Conservation (phyloP, 2,888 invertebrate species). For the Halictus ligatus region DNA sequence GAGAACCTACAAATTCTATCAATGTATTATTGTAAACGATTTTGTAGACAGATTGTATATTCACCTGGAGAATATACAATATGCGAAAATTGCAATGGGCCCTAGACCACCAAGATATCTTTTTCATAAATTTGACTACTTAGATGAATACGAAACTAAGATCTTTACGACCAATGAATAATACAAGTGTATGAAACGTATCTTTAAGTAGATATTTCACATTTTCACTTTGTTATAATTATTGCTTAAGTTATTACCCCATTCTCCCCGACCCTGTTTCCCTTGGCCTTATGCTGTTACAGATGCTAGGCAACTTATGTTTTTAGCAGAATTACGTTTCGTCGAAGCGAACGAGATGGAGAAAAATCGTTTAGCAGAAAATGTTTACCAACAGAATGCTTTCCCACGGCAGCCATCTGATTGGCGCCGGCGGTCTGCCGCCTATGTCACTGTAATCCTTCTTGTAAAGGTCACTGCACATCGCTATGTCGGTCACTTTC, state of each 20-base stretch:
- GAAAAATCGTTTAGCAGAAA: conserved; percentile 12
- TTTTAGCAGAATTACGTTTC: not conserved
- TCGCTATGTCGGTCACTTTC: conserved; percentile 88
- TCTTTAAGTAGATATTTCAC: too few relatives aligned
- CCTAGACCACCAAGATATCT: too few relatives aligned
- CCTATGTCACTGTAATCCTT: conserved; percentile 88
- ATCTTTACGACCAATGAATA: too few relatives aligned
- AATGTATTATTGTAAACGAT: not conserved
- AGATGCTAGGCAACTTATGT: not conserved
- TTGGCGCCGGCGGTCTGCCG: conserved; percentile 87
- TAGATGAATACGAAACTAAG: too few relatives aligned
- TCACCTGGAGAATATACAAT: too few relatives aligned
- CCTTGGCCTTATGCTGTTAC: too few relatives aligned
- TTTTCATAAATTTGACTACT: too few relatives aligned
- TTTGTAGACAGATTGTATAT: not conserved
- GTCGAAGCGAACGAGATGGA: not conserved
- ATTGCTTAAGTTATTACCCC: too few relatives aligned
- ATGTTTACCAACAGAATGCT: conserved; percentile 87
- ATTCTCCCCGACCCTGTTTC: too few relatives aligned
- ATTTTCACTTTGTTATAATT: too few relatives aligned
- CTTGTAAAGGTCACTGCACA: conserved; percentile 87
- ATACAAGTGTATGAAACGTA: too few relatives aligned
- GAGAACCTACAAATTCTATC: not conserved
- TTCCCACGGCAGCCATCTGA: conserved; percentile 89
- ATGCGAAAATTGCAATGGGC: too few relatives aligned